Evolutionary conservation across 2,888 invertebrate genomes (phyloP).

Genomic region (Torymus auratus): DNA sequence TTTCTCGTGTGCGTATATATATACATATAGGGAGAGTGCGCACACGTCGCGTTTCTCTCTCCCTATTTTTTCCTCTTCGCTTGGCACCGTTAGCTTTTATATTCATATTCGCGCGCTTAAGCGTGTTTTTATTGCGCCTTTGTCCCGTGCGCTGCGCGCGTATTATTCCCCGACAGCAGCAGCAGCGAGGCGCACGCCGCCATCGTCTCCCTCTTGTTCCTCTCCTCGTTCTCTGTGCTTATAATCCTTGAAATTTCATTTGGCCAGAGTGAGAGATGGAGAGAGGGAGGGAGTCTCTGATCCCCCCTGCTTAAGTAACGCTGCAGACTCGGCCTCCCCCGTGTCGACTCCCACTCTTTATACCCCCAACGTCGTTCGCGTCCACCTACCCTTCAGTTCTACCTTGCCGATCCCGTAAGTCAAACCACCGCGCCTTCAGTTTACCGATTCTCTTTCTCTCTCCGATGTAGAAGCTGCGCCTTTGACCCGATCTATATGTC

Average conservation of each 20-base stretch:
- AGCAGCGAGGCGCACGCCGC: background rate
- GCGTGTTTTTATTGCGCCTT: background rate
- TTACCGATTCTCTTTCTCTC: too few species aligned
- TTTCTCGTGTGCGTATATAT: too few species aligned
- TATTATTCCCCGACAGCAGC: slow-evolving; percentile 11
- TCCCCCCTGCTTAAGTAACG: slow-evolving; percentile 2
- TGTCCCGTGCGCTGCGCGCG: background rate
- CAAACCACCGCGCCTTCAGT: too few species aligned
- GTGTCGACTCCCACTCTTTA: too few species aligned
- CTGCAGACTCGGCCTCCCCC: background rate
- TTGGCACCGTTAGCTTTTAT: background rate
- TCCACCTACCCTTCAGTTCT: too few species aligned
- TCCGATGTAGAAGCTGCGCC: background rate
- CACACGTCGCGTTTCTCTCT: background rate
- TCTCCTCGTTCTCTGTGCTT: background rate
- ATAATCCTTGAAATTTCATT: slow-evolving; percentile 40
- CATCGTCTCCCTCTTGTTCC: too few species aligned
- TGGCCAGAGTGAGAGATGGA: slow-evolving; percentile 12
- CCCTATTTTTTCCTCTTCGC: background rate
- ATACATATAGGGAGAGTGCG: background rate
- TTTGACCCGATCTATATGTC: background rate
- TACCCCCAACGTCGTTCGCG: too few species aligned
- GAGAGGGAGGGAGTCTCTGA: background rate
- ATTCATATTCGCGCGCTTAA: background rate
- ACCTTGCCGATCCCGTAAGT: background rate